These are phyloP conservation scores for Noctua janthe DNA, from an alignment of 2,888 invertebrate genomes.

Conservation along the genomic window DNA sequence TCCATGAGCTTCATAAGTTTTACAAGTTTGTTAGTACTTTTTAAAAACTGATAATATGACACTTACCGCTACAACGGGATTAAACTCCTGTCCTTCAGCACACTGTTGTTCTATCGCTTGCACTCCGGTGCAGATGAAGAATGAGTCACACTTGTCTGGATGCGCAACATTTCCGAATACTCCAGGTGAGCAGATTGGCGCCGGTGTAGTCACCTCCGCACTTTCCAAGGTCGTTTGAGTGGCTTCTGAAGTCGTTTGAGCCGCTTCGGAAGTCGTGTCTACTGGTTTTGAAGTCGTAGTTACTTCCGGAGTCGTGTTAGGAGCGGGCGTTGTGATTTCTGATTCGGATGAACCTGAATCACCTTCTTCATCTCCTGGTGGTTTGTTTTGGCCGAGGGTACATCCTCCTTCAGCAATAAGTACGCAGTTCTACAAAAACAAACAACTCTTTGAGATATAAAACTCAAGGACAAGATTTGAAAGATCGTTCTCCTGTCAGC, in stretches of 20 bases:
- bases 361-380: background rate
- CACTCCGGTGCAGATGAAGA: conserved; percentile 42
- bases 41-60: background rate
- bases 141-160: conserved; percentile 67
- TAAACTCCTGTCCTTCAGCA: conserved; percentile 9
- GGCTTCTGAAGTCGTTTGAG: conserved; percentile 44
- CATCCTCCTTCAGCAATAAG: conserved; percentile 39
- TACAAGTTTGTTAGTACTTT: background rate
- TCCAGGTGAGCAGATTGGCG: conserved; percentile 64
- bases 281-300: background rate
- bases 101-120: background rate
- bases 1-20: background rate
- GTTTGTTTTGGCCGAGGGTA: conserved; percentile 13
- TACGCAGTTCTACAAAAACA: conserved; percentile 21
- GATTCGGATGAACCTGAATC: conserved; percentile 2
- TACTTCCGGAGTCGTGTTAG: background rate
- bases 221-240: background rate
- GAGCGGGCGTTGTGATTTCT: background rate
- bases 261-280: conserved; percentile 50
- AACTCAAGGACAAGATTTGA: background rate
- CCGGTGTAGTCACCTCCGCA: background rate
- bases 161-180: conserved; percentile 68
- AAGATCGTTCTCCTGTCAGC: background rate
- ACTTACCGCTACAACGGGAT: background rate
- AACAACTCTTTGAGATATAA: background rate